Evolutionary conservation across 2,113 vertebrate genomes (phyloP).

Genomic region (Oryzias curvinotus): DNA sequence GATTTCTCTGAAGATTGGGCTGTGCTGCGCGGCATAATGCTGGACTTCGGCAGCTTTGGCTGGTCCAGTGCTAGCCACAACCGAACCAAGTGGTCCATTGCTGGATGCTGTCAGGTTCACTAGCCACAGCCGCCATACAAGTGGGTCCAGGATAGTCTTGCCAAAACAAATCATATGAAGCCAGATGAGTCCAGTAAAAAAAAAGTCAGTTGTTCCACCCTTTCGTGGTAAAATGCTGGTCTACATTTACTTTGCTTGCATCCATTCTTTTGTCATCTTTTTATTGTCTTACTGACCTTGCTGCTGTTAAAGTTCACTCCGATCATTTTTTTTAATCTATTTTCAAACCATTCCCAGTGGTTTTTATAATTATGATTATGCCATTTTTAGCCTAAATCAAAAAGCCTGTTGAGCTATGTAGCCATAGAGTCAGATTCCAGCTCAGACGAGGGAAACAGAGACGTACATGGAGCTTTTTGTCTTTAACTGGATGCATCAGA

Average conservation of each 20-base stretch:
- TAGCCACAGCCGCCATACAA: conserved; percentile 43
- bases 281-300: conserved; percentile 39
- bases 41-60: conserved; percentile 40
- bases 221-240: conserved; percentile 58
- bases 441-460: too few relatives aligned
- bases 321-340: too few relatives aligned
- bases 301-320: background rate
- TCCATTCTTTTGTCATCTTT: conserved; percentile 17
- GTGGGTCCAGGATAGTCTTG: conserved; percentile 48
- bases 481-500: too few relatives aligned
- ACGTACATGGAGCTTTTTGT: too few relatives aligned
- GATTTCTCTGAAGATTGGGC: conserved; percentile 37
- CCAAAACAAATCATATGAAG: conserved; percentile 59
- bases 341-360: too few relatives aligned
- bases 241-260: conserved; percentile 12
- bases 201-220: conserved; percentile 42
- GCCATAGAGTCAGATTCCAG: too few relatives aligned
- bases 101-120: conserved; percentile 50
- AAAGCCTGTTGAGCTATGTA: too few relatives aligned
- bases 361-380: too few relatives aligned
- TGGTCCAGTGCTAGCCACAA: conserved; percentile 52
- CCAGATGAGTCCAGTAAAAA: conserved; percentile 45
- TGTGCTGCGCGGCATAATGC: conserved; percentile 28
- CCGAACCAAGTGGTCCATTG: conserved; percentile 59
- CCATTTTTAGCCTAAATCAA: too few relatives aligned